Conservation (phyloP, 2,797 vertebrate genomes). For the Manis pentadactyla region DNA sequence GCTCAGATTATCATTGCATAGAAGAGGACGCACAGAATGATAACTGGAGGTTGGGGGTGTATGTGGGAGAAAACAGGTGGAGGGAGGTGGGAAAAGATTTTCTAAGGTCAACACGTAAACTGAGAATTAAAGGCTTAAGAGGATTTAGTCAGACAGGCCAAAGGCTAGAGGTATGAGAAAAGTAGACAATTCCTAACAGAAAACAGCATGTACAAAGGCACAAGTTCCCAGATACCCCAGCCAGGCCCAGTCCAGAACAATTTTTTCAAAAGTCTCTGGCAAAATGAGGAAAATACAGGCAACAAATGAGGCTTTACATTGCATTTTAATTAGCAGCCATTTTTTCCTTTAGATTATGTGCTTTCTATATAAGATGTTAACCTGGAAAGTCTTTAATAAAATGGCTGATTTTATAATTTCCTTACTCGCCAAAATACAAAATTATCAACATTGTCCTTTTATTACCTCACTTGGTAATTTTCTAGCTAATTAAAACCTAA, state of each 20-base stretch:
- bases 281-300: neutral
- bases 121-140: neutral
- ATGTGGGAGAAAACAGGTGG: neutral
- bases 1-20: neutral
- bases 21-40: neutral
- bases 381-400: neutral
- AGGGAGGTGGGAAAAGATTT: neutral
- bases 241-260: neutral
- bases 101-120: neutral
- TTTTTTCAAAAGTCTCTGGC: neutral
- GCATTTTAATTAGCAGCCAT: neutral
- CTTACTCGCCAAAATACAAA: slow-evolving; percentile 11
- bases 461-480: slow-evolving; percentile 26
- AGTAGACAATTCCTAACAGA: neutral
- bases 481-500: neutral
- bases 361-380: neutral
- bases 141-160: neutral
- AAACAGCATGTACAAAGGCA: neutral
- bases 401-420: slow-evolving; percentile 21
- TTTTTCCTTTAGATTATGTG: neutral
- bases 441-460: neutral
- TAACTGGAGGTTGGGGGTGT: neutral
- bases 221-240: neutral
- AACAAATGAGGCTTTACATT: neutral
- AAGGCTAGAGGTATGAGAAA: neutral